Base-by-base conservation (phyloP, 2,888 invertebrate genomes). In the Andrena bucephala region DNA sequence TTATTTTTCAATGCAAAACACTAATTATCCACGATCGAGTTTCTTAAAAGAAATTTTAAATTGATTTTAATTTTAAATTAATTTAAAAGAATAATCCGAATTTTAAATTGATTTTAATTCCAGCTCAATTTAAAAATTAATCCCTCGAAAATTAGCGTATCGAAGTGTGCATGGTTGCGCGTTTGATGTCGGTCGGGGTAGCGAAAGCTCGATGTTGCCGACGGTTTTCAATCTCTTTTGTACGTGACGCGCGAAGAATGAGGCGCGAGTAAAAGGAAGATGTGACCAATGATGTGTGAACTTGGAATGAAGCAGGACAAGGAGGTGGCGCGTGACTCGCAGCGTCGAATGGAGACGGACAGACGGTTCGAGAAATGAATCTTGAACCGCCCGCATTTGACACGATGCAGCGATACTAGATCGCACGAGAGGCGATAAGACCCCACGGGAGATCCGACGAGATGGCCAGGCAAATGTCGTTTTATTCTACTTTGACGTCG, bases 401-500 rank as follows among this genome's bases (percentile, higher is more conserved):
- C n/a, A 7, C 50, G 59, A 29, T 27, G 33, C 33, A 24, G 36
- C 60, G 67, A 66, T 68, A 10, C 74, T 52, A 54, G 24, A 67
- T 81, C 29, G 54, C n/a, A 54, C 52, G 52, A 13, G 33, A 66
- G 59, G 29, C 80, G 57, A 70, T 80, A 24, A 80, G 27, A 54
- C 20, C 29, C 16, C n/a, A 5, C 42, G 20, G 54, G 42, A 42
- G 42, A 36, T 57, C 4, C 36, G 31, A 48, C 79, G 63, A 80
- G 42, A 87, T 89, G 72, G 84, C 85, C 52, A 85, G 87, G 48
- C 90, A 91, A 81, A 90, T 91, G 87, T 89, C 89, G 36, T 92
- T 91, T 87, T 93, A 92, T 83, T 77, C 90, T 72, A 92, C 89
- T 77, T 83, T 94, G 82, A 94, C 92, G 73, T 83, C 89, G 54